Evolutionary conservation across 2,888 invertebrate genomes (phyloP).

Genomic region (Archips xylosteana): DNA sequence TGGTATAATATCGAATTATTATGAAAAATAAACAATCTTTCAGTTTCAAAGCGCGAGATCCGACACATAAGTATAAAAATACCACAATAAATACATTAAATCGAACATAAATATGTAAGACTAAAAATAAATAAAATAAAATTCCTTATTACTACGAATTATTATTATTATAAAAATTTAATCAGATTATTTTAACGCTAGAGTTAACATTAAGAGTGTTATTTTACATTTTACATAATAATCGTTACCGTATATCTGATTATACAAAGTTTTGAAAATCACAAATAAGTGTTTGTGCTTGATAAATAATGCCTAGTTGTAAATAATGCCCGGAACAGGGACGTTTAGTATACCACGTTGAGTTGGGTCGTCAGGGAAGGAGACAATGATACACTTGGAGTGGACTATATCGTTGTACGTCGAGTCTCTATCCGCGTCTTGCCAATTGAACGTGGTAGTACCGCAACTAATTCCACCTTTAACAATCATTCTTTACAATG

Average conservation of each 20-base stretch:
- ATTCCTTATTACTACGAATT: constrained; percentile 14
- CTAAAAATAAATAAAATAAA: constrained; percentile 32
- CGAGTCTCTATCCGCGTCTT: no score
- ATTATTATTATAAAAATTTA: constrained; percentile 25
- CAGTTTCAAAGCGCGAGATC: constrained; percentile 44
- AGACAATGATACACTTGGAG: neutral
- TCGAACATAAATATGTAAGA: constrained; percentile 12
- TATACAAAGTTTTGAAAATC: constrained; percentile 34
- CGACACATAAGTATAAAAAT: constrained; percentile 19
- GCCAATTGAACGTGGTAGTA: neutral
- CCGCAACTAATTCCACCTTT: neutral
- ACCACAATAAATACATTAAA: constrained; percentile 30
- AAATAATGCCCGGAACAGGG: constrained; percentile 33
- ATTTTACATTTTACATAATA: constrained; percentile 33
- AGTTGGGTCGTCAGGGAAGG: neutral
- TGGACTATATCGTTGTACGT: no score
- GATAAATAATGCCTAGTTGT: no score
- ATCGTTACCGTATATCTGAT: constrained; percentile 32
- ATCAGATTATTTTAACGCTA: constrained; percentile 33
- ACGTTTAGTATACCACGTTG: neutral
- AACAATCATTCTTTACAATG: neutral
- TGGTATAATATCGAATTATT: constrained; percentile 56
- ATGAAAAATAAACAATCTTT: constrained; percentile 50
- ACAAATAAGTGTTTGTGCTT: constrained; percentile 42
- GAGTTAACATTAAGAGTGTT: constrained; percentile 24